phyloP scores from a whole-genome alignment of 2,888 invertebrate genomes.

The Atethmia centrago region DNA sequence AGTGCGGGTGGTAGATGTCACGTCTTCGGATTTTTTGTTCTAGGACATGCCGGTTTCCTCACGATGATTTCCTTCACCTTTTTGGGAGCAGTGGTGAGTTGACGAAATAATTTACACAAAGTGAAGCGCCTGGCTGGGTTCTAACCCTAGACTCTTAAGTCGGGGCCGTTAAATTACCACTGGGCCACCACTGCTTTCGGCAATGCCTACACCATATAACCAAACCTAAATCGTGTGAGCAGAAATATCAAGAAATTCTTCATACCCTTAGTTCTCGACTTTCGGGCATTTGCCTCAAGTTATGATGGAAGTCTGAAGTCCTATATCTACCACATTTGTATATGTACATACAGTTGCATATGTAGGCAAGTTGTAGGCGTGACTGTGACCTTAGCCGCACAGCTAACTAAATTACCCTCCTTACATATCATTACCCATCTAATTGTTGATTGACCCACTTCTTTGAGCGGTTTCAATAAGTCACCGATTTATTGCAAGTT shows the following conservation, averaged over 20 bases:
- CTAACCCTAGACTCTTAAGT: no score
- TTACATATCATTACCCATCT: slow-evolving; percentile 84
- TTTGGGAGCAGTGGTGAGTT: no score
- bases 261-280: not conserved
- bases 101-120: no score
- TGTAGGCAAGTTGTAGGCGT: slow-evolving; percentile 22
- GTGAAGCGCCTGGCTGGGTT: no score
- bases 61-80: no score
- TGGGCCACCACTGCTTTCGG: no score
- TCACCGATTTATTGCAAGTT: slow-evolving; percentile 53
- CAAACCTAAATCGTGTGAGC: not conserved
- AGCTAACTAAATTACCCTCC: slow-evolving; percentile 80
- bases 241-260: not conserved
- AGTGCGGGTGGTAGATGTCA: no score
- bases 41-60: no score
- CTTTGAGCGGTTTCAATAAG: slow-evolving; percentile 68
- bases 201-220: not conserved
- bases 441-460: slow-evolving; percentile 86
- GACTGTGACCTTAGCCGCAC: slow-evolving; percentile 73
- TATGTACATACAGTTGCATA: not conserved
- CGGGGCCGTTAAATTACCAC: no score
- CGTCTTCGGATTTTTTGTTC: no score
- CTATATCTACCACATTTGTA: not conserved
- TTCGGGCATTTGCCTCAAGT: not conserved
- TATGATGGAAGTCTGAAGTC: not conserved